phyloP scores from a whole-genome alignment of 2,113 vertebrate species.

The Nettapus auritus region DNA sequence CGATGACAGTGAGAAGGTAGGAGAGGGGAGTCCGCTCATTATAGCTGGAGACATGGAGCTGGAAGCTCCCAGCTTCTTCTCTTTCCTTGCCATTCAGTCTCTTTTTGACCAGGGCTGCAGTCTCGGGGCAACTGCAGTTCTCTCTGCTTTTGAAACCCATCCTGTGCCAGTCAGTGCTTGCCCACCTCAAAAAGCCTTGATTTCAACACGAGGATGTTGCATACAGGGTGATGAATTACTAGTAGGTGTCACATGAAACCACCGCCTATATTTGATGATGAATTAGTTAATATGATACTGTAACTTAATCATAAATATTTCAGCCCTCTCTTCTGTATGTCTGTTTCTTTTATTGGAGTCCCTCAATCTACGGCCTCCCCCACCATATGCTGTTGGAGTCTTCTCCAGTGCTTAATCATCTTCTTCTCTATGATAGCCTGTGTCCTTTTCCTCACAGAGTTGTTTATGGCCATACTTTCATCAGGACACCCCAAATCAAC shows the following conservation, averaged over 20 bases:
- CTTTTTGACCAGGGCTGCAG: neutral
- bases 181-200: neutral
- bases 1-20: neutral
- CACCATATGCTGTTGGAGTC: neutral
- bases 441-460: neutral
- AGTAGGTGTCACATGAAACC: neutral
- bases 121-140: neutral
- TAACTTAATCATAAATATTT: neutral
- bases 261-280: neutral
- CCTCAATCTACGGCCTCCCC: neutral
- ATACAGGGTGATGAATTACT: neutral
- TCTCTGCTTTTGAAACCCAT: neutral
- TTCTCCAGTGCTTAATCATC: neutral
- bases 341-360: neutral
- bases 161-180: fast-evolving
- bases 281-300: neutral
- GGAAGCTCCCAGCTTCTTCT: neutral
- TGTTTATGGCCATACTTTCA: neutral
- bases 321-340: neutral
- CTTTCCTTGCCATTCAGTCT: neutral
- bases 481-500: neutral
- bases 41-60: neutral
- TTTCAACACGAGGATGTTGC: neutral
- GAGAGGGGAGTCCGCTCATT: neutral
- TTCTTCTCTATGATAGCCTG: neutral